Base-by-base conservation (phyloP, 1,140 invertebrate species). In the Diuraphis noxia region DNA sequence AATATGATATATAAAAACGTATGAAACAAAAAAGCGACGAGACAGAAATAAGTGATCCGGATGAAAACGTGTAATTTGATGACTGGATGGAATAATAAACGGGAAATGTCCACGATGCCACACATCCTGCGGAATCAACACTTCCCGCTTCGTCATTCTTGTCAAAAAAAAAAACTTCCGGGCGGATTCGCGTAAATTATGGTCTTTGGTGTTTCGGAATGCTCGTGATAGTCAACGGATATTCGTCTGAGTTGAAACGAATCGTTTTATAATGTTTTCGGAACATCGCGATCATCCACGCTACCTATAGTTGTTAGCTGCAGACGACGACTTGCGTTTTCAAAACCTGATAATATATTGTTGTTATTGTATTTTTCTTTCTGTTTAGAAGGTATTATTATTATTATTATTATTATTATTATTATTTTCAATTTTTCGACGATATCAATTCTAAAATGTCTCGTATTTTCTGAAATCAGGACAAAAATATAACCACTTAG, bases 61-160 rank as follows among this genome's bases (percentile, higher is more conserved):
- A 85, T 84, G 13, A 84, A 84, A 41, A 38, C 36, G 23, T 84
- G 30, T 85, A 85, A 86, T 86, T 86, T 8, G n/a, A 49, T 46
- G 84, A 86, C 38, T n/a, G 8, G 56, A 19, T 19, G 36, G 38
- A 41, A 52, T 56, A 30, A 25, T 25, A 49, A 72, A 89, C 63
- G 52, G 63, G 63, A 79, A 89, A 89, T n/a, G 56, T 72, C 52
- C 40, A 3, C n/a, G n/a, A n/a, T n/a, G 46, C 23, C 25, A 40
- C 88, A 41, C 41, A 86, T 86, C 84, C 84, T 86, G 88, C 88
- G 63, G 40, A 89, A 89, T 89, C 56, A 89, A 77, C 87, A 89
- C 40, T 56, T 41, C 38, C 38, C 13, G 30, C 52, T 77, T 77
- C 56, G 87, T 77, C 87, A 79, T 79, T 46, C 88, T 89, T 89